phyloP scores from a whole-genome alignment of 92 coral and sea anemone species.

The Hydrozoanthus gracilis region DNA sequence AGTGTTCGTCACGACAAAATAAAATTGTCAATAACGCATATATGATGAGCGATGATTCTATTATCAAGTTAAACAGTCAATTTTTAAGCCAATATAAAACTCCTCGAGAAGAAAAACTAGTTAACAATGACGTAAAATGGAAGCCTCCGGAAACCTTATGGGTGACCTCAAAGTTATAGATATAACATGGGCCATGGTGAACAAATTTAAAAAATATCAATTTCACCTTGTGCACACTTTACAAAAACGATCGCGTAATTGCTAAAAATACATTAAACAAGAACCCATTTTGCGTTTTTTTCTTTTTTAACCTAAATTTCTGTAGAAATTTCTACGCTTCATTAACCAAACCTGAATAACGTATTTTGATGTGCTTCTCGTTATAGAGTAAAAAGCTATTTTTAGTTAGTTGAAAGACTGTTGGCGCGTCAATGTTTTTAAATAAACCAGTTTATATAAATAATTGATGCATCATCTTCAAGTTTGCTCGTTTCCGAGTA shows the following conservation, averaged over 20 bases:
- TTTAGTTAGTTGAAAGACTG: background rate
- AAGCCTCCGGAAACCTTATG: background rate
- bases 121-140: constrained; percentile 2
- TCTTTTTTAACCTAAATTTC: background rate
- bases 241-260: background rate
- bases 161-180: background rate
- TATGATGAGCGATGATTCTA: background rate
- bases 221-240: background rate
- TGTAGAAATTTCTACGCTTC: background rate
- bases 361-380: too few species aligned
- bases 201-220: background rate
- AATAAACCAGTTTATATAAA: too few species aligned
- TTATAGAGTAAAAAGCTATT: background rate
- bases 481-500: too few species aligned
- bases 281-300: background rate
- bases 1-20: constrained; percentile 5
- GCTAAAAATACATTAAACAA: background rate
- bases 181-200: background rate
- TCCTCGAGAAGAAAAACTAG: background rate
- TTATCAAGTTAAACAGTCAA: background rate
- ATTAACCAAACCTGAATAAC: background rate
- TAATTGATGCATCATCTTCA: too few species aligned
- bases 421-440: background rate
- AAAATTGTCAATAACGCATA: background rate
- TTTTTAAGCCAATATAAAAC: constrained; percentile 13